These are phyloP conservation scores for Paracanthobrama guichenoti DNA, from an alignment of 2,113 vertebrate species.

Conservation along the genomic window DNA sequence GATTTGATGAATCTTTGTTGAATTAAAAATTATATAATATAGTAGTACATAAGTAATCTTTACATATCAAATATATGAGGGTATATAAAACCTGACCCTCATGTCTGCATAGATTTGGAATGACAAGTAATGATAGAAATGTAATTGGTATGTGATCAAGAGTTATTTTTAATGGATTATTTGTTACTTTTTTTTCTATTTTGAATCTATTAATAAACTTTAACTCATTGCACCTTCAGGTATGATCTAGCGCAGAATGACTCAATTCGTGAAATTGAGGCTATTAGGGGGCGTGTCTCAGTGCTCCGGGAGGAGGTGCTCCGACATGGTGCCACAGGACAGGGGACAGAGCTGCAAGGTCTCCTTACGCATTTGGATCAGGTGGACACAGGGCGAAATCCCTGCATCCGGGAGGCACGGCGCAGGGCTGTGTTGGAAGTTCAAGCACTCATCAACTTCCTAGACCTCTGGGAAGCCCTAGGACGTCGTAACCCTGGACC, in stretches of 20 bases:
- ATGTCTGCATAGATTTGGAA: no score
- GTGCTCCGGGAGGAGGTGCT: conserved; percentile 83
- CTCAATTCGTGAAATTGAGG: conserved; percentile 93
- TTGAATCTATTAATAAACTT: neutral
- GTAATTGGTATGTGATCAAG: neutral
- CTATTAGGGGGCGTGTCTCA: conserved; percentile 81
- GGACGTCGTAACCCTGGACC: conserved; percentile 73
- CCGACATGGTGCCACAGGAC: conserved; percentile 76
- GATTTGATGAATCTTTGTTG: no score
- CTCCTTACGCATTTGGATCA: conserved; percentile 88
- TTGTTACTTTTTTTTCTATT: neutral
- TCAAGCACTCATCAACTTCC: conserved; percentile 87
- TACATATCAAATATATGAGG: neutral
- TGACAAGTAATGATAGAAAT: no score
- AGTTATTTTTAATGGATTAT: neutral
- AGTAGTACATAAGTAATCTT: no score
- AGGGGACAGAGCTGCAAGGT: conserved; percentile 87
- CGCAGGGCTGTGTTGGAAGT: conserved; percentile 91
- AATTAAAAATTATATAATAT: no score
- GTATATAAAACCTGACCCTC: neutral
- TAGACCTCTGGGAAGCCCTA: conserved; percentile 90
- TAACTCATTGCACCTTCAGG: conserved; percentile 48
- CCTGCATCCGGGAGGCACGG: conserved; percentile 94
- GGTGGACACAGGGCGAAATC: conserved; percentile 89
- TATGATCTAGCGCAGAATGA: conserved; percentile 93